A percentile compares a stretch with the other conserved stretches of the same genome.
phyloP scores from a whole-genome alignment of 2,113 vertebrate species.

The Atrichornis clamosus region DNA sequence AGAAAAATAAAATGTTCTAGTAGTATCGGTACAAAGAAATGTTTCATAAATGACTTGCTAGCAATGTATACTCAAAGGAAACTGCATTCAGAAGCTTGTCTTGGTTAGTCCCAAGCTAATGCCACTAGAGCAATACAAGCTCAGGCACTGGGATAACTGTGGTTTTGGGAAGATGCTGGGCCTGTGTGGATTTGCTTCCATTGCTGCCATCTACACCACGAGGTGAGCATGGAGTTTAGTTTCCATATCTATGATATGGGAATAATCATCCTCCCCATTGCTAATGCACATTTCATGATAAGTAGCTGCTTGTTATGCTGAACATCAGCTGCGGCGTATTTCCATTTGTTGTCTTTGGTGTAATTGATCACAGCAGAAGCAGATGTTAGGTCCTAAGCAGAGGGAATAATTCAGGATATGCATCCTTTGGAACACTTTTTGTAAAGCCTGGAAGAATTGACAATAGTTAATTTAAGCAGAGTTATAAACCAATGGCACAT shows the following conservation, averaged over 20 bases:
- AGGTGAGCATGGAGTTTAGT: not conserved
- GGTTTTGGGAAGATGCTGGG: not conserved
- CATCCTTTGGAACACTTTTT: not conserved
- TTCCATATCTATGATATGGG: not conserved
- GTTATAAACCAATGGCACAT: not conserved
- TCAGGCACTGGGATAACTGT: not conserved
- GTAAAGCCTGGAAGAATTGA: not conserved
- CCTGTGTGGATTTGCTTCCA: not conserved
- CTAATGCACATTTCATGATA: not conserved
- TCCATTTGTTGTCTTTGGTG: not conserved
- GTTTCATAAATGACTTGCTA: not conserved
- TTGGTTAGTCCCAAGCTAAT: not conserved
- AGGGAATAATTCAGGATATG: not conserved
- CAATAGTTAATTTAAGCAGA: not conserved
- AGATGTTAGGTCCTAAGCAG: not conserved
- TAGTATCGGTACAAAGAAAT: not conserved
- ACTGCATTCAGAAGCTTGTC: not conserved
- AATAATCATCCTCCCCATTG: not conserved
- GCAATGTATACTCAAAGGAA: not conserved
- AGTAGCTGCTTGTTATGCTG: not conserved
- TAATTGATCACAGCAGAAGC: not conserved
- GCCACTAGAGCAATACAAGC: not conserved
- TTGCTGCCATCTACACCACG: not conserved
- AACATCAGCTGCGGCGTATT: not conserved
- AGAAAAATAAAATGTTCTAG: not conserved